These are phyloP conservation scores for Triplophysa siluroides DNA, from an alignment of 2,113 vertebrate genomes.

Conservation along the genomic window DNA sequence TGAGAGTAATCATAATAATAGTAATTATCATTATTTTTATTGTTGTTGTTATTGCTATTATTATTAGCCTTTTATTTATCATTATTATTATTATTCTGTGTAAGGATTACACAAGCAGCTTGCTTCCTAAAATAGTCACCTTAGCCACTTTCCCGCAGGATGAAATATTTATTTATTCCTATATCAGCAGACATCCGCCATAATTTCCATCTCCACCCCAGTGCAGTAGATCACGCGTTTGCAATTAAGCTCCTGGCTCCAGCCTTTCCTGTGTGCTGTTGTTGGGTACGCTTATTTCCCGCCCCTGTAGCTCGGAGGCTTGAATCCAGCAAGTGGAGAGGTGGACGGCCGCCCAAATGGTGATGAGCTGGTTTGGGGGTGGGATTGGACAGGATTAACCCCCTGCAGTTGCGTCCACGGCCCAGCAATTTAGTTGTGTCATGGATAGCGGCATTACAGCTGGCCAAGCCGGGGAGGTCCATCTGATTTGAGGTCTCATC, in stretches of 20 bases:
- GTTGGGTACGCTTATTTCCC: neutral
- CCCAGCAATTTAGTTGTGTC: slow-evolving; percentile 71
- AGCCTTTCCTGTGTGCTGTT: neutral
- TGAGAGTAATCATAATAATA: too few species aligned
- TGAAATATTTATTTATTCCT: slow-evolving; percentile 20
- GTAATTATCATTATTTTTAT: too few species aligned
- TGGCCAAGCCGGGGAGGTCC: slow-evolving; percentile 67
- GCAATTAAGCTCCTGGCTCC: neutral
- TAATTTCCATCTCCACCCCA: slow-evolving; percentile 18
- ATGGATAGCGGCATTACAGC: slow-evolving; percentile 78
- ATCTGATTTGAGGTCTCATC: slow-evolving; percentile 78
- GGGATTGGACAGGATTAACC: slow-evolving; percentile 84
- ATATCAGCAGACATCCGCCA: neutral
- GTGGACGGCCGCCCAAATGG: slow-evolving; percentile 53
- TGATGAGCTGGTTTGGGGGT: slow-evolving; percentile 52
- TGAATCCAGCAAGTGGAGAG: slow-evolving; percentile 20
- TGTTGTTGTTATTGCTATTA: too few species aligned
- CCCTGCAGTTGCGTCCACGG: slow-evolving; percentile 70
- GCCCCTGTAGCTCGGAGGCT: neutral
- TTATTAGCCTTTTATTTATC: too few species aligned
- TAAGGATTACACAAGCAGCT: slow-evolving; percentile 30
- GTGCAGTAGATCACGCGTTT: slow-evolving; percentile 16
- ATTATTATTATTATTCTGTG: too few species aligned
- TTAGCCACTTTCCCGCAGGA: too few species aligned
- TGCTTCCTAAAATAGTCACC: neutral